Evolutionary conservation across 2,888 invertebrate genomes (phyloP), one percentile per base, ranked within the genome.

Genomic region (Himalopsyche japonica): DNA sequence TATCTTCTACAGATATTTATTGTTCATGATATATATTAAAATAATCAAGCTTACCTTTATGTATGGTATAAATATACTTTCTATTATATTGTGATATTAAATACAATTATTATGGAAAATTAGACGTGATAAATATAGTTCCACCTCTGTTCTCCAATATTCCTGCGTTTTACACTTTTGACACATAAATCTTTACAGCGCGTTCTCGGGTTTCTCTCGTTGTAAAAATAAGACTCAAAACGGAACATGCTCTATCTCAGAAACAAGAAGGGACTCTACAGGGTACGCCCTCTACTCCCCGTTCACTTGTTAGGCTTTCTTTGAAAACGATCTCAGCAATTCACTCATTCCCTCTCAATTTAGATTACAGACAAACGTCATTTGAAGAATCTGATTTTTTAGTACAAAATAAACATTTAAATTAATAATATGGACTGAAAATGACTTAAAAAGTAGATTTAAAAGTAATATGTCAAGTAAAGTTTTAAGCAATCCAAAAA

Each of bases 101-200:
- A n/a, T n/a, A n/a, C n/a, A n/a, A n/a, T 57, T 6, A 0, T 7
- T 1, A 57, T 5, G 24, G 5, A 57, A 20, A 57, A 57, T 15
- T 3, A 15, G 2, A 3, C 2, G 43, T 15, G 2, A 24, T 20
- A 20, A 57, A 20, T 57, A 76, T 10, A 30, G 37, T 15, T 47
- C 76, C 81, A 70, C 81, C 70, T 12, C 81, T 49, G 12, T 15
- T 32, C 24, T 32, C 10, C 27, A 48, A 47, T 76, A 18, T 77
- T 15, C 43, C 32, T 76, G 80, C 80, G 20, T 24, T 70, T 81
- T 84, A 77, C 81, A 76, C 83, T 83, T 80, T 83, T 80, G 76
- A 80, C 57, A 81, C 84, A 84, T 84, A 84, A 84, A 84, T 84
- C 84, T 84, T 81, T 43, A 77, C 32, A 48, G 81, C 78, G 81